phyloP scores from a whole-genome alignment of 2,888 invertebrate species.

The Drosophila formosana region DNA sequence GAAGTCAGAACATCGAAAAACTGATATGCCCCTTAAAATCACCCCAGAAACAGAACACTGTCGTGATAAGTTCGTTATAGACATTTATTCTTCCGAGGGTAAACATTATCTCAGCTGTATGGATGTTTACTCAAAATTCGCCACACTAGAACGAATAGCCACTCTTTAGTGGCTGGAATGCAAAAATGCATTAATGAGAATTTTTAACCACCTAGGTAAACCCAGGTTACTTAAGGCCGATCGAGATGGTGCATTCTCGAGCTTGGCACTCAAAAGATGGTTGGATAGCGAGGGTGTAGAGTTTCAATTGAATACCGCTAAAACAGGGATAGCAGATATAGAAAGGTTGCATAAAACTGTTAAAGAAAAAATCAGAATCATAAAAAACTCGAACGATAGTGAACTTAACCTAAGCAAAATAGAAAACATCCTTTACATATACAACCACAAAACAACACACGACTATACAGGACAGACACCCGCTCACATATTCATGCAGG shows the following conservation, averaged over 20 bases:
- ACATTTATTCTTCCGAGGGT: conserved; percentile 1
- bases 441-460: not conserved
- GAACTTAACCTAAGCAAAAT: not conserved
- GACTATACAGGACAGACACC: not conserved
- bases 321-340: not conserved
- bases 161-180: too few species aligned
- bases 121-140: not conserved
- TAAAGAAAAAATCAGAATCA: not conserved
- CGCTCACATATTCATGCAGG: not conserved
- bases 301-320: not conserved
- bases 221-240: not conserved
- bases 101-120: not conserved
- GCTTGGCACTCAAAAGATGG: not conserved
- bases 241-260: not conserved
- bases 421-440: not conserved
- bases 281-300: not conserved
- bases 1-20: too few species aligned
- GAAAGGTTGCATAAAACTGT: not conserved
- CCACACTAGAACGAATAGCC: too few species aligned
- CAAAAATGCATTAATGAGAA: too few species aligned
- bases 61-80: not conserved
- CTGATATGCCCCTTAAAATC: too few species aligned
- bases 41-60: not conserved
- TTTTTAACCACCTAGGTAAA: not conserved
- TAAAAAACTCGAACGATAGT: not conserved